A percentile compares a stretch with the other conserved stretches of the same genome.
phyloP scores from a whole-genome alignment of 2,888 invertebrate genomes.

The Eilema griseolum region DNA sequence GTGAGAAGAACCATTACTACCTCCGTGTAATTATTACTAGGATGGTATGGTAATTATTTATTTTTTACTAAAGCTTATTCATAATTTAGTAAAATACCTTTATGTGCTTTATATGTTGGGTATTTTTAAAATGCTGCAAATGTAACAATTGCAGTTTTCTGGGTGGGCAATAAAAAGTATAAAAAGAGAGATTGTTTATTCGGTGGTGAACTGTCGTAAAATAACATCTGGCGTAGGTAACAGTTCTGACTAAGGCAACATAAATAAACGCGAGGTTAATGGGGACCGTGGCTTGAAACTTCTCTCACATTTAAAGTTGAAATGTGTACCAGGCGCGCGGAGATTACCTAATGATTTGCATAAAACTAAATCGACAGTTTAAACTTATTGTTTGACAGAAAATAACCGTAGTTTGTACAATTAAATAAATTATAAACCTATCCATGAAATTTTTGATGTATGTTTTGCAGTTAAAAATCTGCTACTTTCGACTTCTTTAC shows the following conservation, averaged over 20 bases:
- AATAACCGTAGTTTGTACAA: background rate
- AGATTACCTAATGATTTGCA: constrained; percentile 1
- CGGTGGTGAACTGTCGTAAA: constrained; percentile 79
- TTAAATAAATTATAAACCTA: background rate
- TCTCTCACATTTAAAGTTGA: constrained; percentile 42
- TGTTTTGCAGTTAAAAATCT: background rate
- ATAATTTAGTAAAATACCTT: background rate
- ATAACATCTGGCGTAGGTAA: constrained; percentile 84
- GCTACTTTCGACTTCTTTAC: background rate
- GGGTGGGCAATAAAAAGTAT: constrained; percentile 47
- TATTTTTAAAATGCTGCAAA: background rate
- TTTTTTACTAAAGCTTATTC: constrained; percentile 13
- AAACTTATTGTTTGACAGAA: background rate
- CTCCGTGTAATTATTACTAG: constrained; percentile 21
- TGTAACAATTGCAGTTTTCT: constrained; percentile 27
- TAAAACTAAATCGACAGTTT: background rate
- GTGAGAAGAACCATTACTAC: constrained; percentile 34
- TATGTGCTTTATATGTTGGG: constrained; percentile 14
- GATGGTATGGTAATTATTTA: constrained; percentile 37
- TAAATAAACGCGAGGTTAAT: constrained; percentile 81
- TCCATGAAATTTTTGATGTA: background rate
- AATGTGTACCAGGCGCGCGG: constrained; percentile 33
- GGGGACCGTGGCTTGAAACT: constrained; percentile 61
- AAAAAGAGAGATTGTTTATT: constrained; percentile 73
- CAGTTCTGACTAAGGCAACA: constrained; percentile 82